A percentile compares a stretch with the other conserved stretches of the same genome.
phyloP scores from a whole-genome alignment of 2,888 invertebrate species.

The Ectobius pallidus region DNA sequence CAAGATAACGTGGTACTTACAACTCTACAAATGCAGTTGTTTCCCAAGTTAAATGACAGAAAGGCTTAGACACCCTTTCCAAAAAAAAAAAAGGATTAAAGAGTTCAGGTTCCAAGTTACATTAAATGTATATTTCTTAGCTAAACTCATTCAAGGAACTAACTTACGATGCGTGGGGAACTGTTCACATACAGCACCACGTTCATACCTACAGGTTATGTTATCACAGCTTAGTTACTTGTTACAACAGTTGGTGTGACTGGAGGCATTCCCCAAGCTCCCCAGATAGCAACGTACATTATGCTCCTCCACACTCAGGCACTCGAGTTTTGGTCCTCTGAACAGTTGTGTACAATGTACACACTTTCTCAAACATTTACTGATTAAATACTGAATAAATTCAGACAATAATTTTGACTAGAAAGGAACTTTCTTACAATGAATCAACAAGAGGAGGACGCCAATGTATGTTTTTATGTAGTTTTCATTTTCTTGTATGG shows the following conservation, averaged over 20 bases:
- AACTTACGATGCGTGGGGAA: conserved; percentile 21
- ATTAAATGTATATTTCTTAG: conserved; percentile 24
- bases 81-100: neutral
- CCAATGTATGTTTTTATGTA: conserved; percentile 63
- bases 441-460: conserved; percentile 18
- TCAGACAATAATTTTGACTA: conserved; percentile 42
- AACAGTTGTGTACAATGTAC: conserved; percentile 13
- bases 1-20: conserved; percentile 37
- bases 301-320: conserved; percentile 30
- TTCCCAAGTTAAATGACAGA: conserved; percentile 13
- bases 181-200: conserved; percentile 26
- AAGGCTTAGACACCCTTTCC: conserved; percentile 8
- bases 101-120: conserved; percentile 13
- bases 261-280: conserved; percentile 2
- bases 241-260: conserved; percentile 32
- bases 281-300: conserved; percentile 10
- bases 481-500: conserved; percentile 93
- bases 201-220: conserved; percentile 27
- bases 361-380: conserved; percentile 6
- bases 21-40: conserved; percentile 28
- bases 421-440: conserved; percentile 31
- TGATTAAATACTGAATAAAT: conserved; percentile 35
- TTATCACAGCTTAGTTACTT: conserved; percentile 39
- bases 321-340: conserved; percentile 36
- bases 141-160: conserved; percentile 36